A percentile compares a stretch with the other conserved stretches of the same genome.
Evolutionary conservation across 2,888 invertebrate species (phyloP).

Genomic region (Spisula subtruncata): DNA sequence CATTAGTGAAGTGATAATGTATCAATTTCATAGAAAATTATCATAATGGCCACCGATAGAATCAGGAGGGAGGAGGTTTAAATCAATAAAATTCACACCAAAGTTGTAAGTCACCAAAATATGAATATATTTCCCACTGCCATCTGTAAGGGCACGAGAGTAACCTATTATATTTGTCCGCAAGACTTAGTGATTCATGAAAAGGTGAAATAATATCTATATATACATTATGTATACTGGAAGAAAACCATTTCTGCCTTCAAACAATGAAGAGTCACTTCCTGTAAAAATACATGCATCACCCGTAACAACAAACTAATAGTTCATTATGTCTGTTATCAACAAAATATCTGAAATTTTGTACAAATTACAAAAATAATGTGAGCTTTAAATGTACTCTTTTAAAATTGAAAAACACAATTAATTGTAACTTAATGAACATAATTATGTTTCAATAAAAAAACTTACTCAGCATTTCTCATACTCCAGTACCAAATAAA

Average conservation of each 20-base stretch:
- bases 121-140: background rate
- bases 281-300: slow-evolving; percentile 8
- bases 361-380: too few species aligned
- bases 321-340: background rate
- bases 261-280: slow-evolving; percentile 1
- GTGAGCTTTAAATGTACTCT: too few species aligned
- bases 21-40: slow-evolving; percentile 39
- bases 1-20: slow-evolving; percentile 28
- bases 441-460: too few species aligned
- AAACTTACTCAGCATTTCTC: too few species aligned
- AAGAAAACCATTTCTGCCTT: slow-evolving; percentile 1
- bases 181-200: background rate
- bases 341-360: too few species aligned
- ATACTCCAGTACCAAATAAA: too few species aligned
- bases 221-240: background rate
- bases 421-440: too few species aligned
- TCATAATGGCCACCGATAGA: slow-evolving; percentile 13
- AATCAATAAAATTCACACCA: slow-evolving; percentile 33
- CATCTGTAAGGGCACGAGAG: background rate
- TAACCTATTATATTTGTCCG: background rate
- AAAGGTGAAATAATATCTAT: background rate
- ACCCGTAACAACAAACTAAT: background rate
- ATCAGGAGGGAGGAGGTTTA: slow-evolving; percentile 22
- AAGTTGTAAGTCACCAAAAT: slow-evolving; percentile 30
- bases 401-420: too few species aligned